Conservation (phyloP, 2,113 vertebrate genomes). For the Urocolius indicus region DNA sequence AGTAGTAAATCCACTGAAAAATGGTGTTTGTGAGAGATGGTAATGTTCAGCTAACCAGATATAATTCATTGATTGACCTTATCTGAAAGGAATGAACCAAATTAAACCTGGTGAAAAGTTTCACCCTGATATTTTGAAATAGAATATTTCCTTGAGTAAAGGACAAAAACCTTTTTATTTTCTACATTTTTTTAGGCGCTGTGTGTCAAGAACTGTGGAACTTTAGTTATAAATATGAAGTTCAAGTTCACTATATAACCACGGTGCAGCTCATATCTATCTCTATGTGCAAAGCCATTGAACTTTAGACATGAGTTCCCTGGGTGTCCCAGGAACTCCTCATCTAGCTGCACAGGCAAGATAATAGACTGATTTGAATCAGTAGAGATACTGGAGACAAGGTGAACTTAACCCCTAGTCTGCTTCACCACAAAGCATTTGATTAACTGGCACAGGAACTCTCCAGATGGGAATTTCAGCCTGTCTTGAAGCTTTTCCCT, state of each 20-base stretch:
- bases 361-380: neutral
- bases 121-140: neutral
- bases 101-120: neutral
- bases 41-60: neutral
- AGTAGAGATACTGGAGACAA: neutral
- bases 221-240: neutral
- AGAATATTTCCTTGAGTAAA: neutral
- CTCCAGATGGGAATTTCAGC: neutral
- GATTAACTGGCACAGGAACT: neutral
- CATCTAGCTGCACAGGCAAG: neutral
- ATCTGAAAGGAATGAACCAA: slow-evolving; percentile 5
- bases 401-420: neutral
- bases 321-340: neutral
- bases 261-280: neutral
- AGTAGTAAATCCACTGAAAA: slow-evolving; percentile 36
- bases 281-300: neutral
- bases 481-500: neutral
- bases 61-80: neutral
- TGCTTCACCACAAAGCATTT: neutral
- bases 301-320: neutral
- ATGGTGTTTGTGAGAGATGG: neutral
- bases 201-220: neutral
- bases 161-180: rapidly evolving
- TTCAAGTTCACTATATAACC: neutral
- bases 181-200: neutral